A percentile compares a stretch with the other conserved stretches of the same genome.
Evolutionary conservation across 1,140 invertebrate species (phyloP).

Genomic region (Ceratosolen solmsi): DNA sequence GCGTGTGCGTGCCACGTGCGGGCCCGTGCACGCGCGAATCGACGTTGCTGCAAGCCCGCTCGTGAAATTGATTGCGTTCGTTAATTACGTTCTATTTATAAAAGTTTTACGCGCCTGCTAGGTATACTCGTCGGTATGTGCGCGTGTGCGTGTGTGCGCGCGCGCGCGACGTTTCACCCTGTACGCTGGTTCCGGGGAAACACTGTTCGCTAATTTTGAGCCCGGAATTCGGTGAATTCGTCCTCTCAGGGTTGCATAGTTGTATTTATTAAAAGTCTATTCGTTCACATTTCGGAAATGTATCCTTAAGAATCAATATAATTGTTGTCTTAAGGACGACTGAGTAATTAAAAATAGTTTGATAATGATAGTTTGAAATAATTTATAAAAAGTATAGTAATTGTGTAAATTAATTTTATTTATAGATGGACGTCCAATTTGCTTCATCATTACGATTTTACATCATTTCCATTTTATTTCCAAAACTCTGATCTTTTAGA

Average conservation of each 20-base stretch:
- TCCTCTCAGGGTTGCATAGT: not conserved
- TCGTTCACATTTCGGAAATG: too few species aligned
- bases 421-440: too few species aligned
- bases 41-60: not conserved
- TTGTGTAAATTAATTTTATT: too few species aligned
- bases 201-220: constrained; percentile 29
- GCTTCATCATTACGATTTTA: too few species aligned
- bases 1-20: not conserved
- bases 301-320: too few species aligned
- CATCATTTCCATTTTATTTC: too few species aligned
- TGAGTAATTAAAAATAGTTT: too few species aligned
- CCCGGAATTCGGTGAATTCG: constrained; percentile 15
- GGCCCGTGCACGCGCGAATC: not conserved
- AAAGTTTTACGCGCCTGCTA: constrained; percentile 41
- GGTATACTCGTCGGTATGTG: not conserved
- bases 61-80: constrained; percentile 52
- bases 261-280: not conserved
- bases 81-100: constrained; percentile 54
- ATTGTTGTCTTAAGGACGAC: too few species aligned
- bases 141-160: not conserved
- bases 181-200: not conserved
- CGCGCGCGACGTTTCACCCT: not conserved
- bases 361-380: too few species aligned
- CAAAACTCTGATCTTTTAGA: too few species aligned
- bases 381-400: too few species aligned